These are phyloP conservation scores for Diuraphis noxia DNA, from an alignment of 1,140 invertebrate species.

Conservation along the genomic window DNA sequence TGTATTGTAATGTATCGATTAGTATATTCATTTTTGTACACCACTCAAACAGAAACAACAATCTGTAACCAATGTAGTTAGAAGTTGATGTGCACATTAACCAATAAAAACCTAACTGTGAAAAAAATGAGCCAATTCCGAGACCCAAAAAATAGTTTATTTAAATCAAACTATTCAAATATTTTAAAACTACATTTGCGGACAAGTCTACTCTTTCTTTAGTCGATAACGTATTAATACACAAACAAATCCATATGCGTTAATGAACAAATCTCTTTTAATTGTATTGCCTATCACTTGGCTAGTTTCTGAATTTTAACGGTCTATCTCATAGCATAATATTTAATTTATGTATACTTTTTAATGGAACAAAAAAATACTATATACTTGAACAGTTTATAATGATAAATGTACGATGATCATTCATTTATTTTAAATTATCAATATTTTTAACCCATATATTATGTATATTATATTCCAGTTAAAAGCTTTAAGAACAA, in stretches of 20 bases:
- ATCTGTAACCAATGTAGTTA: neutral
- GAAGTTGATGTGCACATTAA: neutral
- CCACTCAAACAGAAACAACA: neutral
- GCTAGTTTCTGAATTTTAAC: neutral
- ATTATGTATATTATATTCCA: neutral
- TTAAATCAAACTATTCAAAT: too few relatives aligned
- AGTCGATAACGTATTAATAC: too few relatives aligned
- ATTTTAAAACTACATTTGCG: too few relatives aligned
- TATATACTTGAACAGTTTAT: neutral
- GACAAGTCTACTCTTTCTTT: too few relatives aligned
- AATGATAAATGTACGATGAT: neutral
- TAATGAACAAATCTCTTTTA: too few relatives aligned
- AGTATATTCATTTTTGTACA: neutral
- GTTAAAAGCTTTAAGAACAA: neutral
- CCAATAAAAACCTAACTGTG: too few relatives aligned
- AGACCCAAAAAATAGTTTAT: too few relatives aligned
- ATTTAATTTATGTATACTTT: neutral
- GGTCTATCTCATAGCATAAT: neutral
- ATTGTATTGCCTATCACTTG: too few relatives aligned
- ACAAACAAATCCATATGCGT: too few relatives aligned
- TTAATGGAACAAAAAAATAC: neutral
- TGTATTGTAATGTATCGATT: neutral
- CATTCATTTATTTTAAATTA: neutral
- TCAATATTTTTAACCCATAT: neutral
- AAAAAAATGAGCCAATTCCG: too few relatives aligned